These are phyloP conservation scores for Papilio helenus DNA, from an alignment of 1,140 invertebrate genomes.

Conservation along the genomic window DNA sequence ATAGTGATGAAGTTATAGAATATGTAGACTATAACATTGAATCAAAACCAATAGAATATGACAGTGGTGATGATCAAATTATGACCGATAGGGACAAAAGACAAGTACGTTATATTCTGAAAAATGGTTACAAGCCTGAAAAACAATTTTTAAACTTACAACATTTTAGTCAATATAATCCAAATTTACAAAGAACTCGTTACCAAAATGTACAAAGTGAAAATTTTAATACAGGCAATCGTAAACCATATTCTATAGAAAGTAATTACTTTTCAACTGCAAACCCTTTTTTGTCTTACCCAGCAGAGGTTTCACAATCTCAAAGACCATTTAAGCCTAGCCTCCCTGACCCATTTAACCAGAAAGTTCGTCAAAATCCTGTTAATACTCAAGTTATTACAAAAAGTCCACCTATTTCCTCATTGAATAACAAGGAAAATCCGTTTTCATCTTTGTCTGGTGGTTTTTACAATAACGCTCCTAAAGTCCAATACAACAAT, in stretches of 20 bases:
- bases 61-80: conserved; percentile 54
- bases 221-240: conserved; percentile 51
- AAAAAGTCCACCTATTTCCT: conserved; percentile 82
- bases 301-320: conserved; percentile 53
- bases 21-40: conserved; percentile 63
- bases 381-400: conserved; percentile 74
- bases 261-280: conserved; percentile 56
- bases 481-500: conserved; percentile 44
- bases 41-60: conserved; percentile 49
- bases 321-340: conserved; percentile 69
- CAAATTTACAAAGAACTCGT: conserved; percentile 59
- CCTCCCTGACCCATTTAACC: conserved; percentile 60
- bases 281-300: conserved; percentile 59
- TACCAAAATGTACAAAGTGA: conserved; percentile 54
- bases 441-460: conserved; percentile 80
- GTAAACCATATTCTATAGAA: conserved; percentile 49
- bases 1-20: conserved; percentile 67
- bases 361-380: conserved; percentile 51
- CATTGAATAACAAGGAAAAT: conserved; percentile 71
- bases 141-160: conserved; percentile 64
- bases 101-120: conserved; percentile 75
- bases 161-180: conserved; percentile 58
- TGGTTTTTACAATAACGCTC: conserved; percentile 83
- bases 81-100: conserved; percentile 77
- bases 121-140: conserved; percentile 64